Conservation (phyloP, 35 echinoderm and acorn worm genomes). For the Eucidaris tribuloides region DNA sequence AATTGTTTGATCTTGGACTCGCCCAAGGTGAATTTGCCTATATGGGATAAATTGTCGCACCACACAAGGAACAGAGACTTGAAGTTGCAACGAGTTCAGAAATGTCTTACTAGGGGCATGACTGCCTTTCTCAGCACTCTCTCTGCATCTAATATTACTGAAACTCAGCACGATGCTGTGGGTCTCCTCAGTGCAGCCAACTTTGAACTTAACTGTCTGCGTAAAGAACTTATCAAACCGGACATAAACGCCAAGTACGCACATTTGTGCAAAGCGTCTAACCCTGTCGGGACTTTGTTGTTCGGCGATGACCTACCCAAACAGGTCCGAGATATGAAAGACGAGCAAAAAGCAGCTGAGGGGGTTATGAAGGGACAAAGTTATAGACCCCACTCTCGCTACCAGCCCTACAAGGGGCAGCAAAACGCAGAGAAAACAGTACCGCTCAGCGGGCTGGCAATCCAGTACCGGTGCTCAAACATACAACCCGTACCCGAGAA, state of each 20-base stretch:
- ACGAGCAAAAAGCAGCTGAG: conserved; percentile 4
- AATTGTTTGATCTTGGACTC: not conserved
- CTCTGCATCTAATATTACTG: not conserved
- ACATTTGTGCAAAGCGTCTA: conserved; percentile 13
- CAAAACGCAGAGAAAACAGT: not conserved
- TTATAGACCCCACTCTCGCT: no score
- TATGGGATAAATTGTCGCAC: not conserved
- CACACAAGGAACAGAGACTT: not conserved
- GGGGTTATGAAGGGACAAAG: no score
- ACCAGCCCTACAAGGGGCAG: not conserved
- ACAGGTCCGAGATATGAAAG: conserved; percentile 9
- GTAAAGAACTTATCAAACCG: conserved; percentile 32
- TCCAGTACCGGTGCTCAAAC: no score
- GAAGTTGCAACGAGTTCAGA: not conserved
- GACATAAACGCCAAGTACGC: conserved; percentile 28
- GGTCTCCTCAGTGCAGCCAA: not conserved
- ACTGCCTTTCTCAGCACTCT: not conserved
- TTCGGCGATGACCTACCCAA: conserved; percentile 36
- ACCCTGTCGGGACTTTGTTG: not conserved
- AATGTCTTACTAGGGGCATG: not conserved
- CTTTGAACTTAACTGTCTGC: not conserved
- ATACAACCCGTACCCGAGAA: not conserved
- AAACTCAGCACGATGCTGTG: not conserved
- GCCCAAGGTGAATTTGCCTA: no score
- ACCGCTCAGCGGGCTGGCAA: not conserved